Conservation (phyloP, 2,888 invertebrate species). For the Lithophane socia region DNA sequence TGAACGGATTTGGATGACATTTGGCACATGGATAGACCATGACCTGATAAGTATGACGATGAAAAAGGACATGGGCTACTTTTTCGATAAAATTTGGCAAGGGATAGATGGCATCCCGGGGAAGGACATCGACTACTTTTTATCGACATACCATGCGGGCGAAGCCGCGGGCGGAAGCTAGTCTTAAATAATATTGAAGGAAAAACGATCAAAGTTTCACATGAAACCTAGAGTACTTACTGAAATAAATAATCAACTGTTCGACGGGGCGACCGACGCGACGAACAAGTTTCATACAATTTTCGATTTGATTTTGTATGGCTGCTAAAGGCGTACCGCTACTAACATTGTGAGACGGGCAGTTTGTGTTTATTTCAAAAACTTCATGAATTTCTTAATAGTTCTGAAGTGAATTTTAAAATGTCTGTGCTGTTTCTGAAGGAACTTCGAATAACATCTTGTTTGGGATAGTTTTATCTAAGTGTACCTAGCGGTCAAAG, state of each 20-base stretch:
- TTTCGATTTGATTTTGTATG: constrained; percentile 35
- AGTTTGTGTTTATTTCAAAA: constrained; percentile 24
- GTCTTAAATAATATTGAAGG: constrained; percentile 2
- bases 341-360: constrained; percentile 2
- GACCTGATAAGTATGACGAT: too few relatives aligned
- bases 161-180: too few relatives aligned
- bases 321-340: constrained; percentile 12
- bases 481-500: neutral
- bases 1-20: too few relatives aligned
- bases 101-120: too few relatives aligned
- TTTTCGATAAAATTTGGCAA: too few relatives aligned
- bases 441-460: neutral
- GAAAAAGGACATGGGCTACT: too few relatives aligned
- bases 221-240: neutral
- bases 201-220: neutral
- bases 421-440: neutral
- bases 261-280: neutral
- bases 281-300: constrained; percentile 30
- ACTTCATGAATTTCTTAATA: constrained; percentile 7
- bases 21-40: too few relatives aligned
- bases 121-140: too few relatives aligned
- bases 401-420: neutral
- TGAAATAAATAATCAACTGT: constrained; percentile 23
- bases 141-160: too few relatives aligned
- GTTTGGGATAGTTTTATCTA: neutral